Percentiles rank a stretch among this genome's conserved stretches.
These are phyloP conservation scores for Chionomys nivalis DNA, from an alignment of 2,113 vertebrate species.

Conservation along the genomic window DNA sequence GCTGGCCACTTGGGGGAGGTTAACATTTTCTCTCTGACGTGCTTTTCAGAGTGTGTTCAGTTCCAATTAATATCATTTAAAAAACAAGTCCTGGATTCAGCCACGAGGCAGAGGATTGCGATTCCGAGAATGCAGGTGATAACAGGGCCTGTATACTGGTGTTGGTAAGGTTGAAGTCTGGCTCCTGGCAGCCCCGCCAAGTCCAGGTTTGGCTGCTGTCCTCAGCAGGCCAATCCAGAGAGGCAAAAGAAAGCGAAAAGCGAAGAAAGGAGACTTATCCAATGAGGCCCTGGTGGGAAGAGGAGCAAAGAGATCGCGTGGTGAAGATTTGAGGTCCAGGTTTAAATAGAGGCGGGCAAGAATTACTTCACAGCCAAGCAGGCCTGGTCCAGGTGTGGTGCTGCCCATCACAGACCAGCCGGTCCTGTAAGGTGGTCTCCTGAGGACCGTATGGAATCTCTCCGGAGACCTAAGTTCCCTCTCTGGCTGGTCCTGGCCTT, in stretches of 20 bases:
- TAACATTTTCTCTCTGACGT: background rate
- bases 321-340: background rate
- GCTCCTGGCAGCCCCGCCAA: too few relatives aligned
- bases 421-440: background rate
- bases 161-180: background rate
- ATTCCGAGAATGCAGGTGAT: background rate
- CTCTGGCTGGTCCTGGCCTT: background rate
- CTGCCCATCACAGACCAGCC: background rate
- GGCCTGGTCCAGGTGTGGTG: background rate
- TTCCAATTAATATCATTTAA: conserved; percentile 44
- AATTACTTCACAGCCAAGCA: background rate
- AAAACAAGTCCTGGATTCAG: background rate
- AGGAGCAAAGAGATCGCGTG: background rate
- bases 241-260: background rate
- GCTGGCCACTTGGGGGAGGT: background rate
- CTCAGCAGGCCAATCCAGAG: background rate
- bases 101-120: background rate
- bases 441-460: background rate
- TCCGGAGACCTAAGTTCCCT: background rate
- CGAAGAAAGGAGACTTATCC: background rate
- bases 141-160: background rate
- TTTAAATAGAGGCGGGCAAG: background rate
- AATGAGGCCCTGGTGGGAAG: background rate
- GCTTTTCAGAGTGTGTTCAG: background rate
- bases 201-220: background rate